Conservation (phyloP, 2,113 vertebrate genomes). For the Cygnus atratus region DNA sequence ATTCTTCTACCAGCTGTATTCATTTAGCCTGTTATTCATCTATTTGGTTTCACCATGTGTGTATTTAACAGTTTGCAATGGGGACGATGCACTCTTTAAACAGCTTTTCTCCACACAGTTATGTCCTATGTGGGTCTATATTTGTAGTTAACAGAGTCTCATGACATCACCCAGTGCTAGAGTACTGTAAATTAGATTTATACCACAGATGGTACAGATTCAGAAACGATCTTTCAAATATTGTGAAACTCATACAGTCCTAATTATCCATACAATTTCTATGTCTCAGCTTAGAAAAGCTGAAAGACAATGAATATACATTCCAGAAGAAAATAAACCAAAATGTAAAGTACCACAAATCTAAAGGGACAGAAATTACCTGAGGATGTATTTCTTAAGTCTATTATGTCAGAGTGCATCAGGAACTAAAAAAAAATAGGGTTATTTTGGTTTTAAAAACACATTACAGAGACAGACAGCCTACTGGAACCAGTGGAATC, state of each 20-base stretch:
- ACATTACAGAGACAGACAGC: not conserved
- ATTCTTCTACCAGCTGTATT: slow-evolving; percentile 58
- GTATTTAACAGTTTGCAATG: slow-evolving; percentile 19
- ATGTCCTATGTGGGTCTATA: not conserved
- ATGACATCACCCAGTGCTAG: not conserved
- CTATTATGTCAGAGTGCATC: not conserved
- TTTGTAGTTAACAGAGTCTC: not conserved
- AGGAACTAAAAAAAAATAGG: not conserved
- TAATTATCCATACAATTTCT: not conserved
- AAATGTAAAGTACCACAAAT: not conserved
- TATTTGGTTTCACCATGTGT: slow-evolving; percentile 12
- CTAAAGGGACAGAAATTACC: slow-evolving; percentile 3
- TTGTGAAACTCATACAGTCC: not conserved
- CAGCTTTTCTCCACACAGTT: not conserved
- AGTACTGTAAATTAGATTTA: not conserved
- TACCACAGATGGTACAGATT: slow-evolving; percentile 1
- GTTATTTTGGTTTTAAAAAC: slow-evolving; percentile 31
- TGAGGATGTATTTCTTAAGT: slow-evolving; percentile 1
- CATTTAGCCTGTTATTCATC: slow-evolving; percentile 45
- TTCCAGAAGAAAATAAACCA: not conserved
- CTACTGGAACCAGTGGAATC: not conserved
- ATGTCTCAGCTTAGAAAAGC: not conserved
- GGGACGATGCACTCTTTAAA: not conserved
- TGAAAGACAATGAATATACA: not conserved
- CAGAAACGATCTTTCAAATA: not conserved